These are phyloP conservation scores for Archivesica marissinica DNA, from an alignment of 1,140 invertebrate genomes.

Conservation along the genomic window DNA sequence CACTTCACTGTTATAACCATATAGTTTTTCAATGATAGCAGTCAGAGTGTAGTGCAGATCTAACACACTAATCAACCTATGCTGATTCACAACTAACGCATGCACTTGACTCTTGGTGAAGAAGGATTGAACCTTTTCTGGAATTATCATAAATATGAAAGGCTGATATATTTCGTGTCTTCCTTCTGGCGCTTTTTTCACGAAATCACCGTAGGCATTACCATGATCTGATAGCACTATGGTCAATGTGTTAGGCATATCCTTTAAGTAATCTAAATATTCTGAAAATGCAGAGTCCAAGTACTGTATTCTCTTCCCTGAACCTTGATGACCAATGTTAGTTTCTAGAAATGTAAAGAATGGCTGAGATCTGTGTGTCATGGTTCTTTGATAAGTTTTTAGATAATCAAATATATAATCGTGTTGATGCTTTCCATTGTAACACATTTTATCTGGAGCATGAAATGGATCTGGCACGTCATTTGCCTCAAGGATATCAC, in stretches of 20 bases:
- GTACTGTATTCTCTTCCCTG: constrained; percentile 77
- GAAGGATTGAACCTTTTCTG: constrained; percentile 57
- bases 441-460: constrained; percentile 78
- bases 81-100: constrained; percentile 70
- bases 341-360: constrained; percentile 76
- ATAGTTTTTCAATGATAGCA: constrained; percentile 26
- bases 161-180: constrained; percentile 81
- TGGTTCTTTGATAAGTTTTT: constrained; percentile 70
- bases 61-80: constrained; percentile 70
- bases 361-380: constrained; percentile 53
- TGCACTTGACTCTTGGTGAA: constrained; percentile 64
- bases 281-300: constrained; percentile 75
- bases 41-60: constrained; percentile 74
- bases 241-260: constrained; percentile 77
- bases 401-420: constrained; percentile 81
- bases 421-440: constrained; percentile 79
- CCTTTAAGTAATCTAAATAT: constrained; percentile 62
- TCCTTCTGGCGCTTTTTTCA: constrained; percentile 73
- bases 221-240: constrained; percentile 82
- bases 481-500: constrained; percentile 75
- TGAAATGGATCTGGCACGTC: constrained; percentile 80
- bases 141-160: constrained; percentile 75
- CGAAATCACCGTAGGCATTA: constrained; percentile 80
- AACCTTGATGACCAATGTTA: constrained; percentile 80
- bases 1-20: not conserved